Base-by-base conservation (phyloP, 2,113 vertebrate genomes). In the Danionella cerebrum region DNA sequence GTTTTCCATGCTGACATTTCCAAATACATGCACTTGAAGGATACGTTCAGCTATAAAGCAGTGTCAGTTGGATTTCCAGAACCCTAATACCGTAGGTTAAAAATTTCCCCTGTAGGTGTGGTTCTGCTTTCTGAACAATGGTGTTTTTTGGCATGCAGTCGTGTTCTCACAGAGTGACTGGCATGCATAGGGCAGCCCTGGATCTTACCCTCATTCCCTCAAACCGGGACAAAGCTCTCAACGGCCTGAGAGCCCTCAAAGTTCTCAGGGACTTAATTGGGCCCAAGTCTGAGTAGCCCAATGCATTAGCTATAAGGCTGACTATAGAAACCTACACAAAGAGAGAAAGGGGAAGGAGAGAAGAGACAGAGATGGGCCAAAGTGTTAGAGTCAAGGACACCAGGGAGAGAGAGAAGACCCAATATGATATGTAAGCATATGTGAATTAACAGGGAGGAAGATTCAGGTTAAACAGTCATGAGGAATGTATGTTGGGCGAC, bases 261-360 rank as follows among this genome's bases (percentile, higher is more conserved):
- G 96, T 99, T 91, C 95, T 97, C 94, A 99, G 93, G 90, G 95
- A 99, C 85, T 99, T 99, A 92, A 99, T 98, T 87, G 96, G 95
- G 90, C 96, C 96, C 94, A 99, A 93, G 94, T 99, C 96, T 91
- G 96, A 98, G 94, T 91, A 99, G 92, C 94, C 96, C 93, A 98
- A 88, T 82, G 95, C 95, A 94, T 97, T 98, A 94, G 95, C 95
- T 96, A 98, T 86, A 91, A 98, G 94, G 93, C 91, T 98, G 91
- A 98, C 91, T 96, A 98, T 95, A 90, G 95, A 98, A 86, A 98
- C 95, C 95, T 98, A 98, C 87, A 95, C 91, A 89, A 88, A 94
- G 91, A 92, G 87, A 77, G 83, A 89, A 85, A 83, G 45, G 86
- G 75, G 72, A 79, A 83, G 65, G 87, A 82, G 90, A 35, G 42